Conservation (phyloP, 2,797 vertebrate species). For the Carduelis carduelis region DNA sequence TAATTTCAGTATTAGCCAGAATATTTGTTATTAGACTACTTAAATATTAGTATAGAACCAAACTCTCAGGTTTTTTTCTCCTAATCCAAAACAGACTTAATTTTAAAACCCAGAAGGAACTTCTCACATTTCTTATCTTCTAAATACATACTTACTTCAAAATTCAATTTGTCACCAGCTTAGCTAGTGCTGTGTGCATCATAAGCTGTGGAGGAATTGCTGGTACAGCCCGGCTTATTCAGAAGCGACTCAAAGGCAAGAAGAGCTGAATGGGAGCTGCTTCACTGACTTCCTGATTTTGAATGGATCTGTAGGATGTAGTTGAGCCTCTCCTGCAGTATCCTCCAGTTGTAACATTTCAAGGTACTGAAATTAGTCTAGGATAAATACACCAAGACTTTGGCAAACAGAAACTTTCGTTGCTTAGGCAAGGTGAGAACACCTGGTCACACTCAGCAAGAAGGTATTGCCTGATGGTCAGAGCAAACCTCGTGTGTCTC, state of each 20-base stretch:
- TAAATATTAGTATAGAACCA: slow-evolving; percentile 19
- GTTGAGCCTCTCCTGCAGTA: not conserved
- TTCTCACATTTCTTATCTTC: not conserved
- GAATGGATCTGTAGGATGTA: not conserved
- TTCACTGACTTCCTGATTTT: not conserved
- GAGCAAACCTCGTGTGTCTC: not conserved
- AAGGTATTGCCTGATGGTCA: not conserved
- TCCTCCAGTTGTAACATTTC: not conserved
- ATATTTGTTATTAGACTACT: slow-evolving; percentile 23
- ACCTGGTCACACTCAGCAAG: not conserved
- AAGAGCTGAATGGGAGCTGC: not conserved
- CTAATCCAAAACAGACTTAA: not conserved
- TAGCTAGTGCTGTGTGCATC: not conserved
- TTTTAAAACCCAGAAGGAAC: not conserved
- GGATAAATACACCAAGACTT: not conserved
- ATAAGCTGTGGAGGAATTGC: not conserved
- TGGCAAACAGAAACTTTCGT: not conserved
- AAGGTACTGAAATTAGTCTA: not conserved
- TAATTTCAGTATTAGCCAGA: slow-evolving; percentile 24
- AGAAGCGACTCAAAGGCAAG: not conserved
- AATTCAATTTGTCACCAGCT: slow-evolving; percentile 37
- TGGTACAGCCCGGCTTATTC: not conserved
- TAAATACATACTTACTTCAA: not conserved
- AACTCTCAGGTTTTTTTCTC: not conserved
- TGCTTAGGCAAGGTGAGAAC: not conserved